Conservation (phyloP, 2,113 vertebrate species). For the Elachura formosa region DNA sequence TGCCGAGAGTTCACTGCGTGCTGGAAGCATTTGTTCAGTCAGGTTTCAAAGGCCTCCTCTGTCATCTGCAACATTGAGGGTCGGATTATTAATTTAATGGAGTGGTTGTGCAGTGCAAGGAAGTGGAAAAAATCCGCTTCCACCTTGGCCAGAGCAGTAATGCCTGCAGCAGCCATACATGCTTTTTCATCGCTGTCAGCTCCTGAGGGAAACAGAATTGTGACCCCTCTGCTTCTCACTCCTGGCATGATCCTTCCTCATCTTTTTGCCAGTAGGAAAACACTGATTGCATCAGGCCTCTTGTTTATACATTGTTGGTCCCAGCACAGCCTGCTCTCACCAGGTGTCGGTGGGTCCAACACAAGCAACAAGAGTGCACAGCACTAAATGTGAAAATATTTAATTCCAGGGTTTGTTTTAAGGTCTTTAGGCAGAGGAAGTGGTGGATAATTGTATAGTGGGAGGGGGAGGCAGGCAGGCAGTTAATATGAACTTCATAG, state of each 20-base stretch:
- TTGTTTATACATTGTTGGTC: neutral
- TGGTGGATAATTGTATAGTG: neutral
- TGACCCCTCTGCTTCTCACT: neutral
- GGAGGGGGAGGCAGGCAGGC: neutral
- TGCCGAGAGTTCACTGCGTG: neutral
- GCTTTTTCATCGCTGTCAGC: neutral
- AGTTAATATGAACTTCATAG: neutral
- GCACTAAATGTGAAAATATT: neutral
- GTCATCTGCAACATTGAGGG: neutral
- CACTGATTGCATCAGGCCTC: neutral
- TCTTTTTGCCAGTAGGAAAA: neutral
- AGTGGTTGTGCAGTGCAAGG: neutral
- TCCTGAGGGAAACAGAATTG: neutral
- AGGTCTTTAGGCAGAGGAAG: neutral
- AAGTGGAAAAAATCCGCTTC: conserved; percentile 13
- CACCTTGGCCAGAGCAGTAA: neutral
- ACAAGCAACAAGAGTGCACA: neutral
- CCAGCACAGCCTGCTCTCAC: neutral
- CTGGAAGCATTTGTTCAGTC: conserved; percentile 27
- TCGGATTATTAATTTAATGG: neutral
- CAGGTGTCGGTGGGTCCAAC: neutral
- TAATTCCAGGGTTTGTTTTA: neutral
- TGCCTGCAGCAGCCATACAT: neutral
- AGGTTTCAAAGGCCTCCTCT: conserved; percentile 26
- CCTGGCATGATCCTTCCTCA: neutral